phyloP scores from a whole-genome alignment of 2,113 vertebrate genomes.

The Salminus brasiliensis region DNA sequence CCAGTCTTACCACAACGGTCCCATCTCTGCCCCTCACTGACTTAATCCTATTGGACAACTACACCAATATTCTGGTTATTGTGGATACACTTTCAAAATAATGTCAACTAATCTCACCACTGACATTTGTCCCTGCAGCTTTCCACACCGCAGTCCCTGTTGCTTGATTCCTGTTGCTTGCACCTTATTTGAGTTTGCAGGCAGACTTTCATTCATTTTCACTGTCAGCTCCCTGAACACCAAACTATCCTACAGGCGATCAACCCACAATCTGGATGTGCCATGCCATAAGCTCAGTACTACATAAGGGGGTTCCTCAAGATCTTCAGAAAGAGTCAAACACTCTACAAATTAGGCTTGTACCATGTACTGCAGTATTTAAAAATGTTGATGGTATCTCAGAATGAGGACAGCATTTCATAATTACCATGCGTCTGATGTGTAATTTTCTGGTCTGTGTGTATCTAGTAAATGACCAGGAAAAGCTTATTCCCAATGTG shows the following conservation, averaged over 20 bases:
- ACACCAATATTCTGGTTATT: slow-evolving; percentile 7
- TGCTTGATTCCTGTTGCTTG: background rate
- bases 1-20: background rate
- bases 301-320: background rate
- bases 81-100: slow-evolving; percentile 9
- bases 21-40: background rate
- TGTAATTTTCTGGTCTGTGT: too few species aligned
- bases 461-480: too few species aligned
- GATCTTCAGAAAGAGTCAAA: background rate
- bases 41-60: background rate
- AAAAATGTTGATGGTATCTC: too few species aligned
- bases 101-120: background rate
- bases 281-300: background rate
- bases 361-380: too few species aligned
- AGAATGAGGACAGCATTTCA: too few species aligned
- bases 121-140: background rate
- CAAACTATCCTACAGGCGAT: background rate
- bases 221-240: background rate
- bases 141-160: background rate
- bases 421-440: too few species aligned
- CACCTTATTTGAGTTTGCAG: too few species aligned
- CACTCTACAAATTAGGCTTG: background rate
- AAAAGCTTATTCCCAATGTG: too few species aligned
- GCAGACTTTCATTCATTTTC: background rate
- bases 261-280: background rate